These are phyloP conservation scores for Teinopalpus imperialis DNA, from an alignment of 2,888 invertebrate genomes.

Conservation along the genomic window DNA sequence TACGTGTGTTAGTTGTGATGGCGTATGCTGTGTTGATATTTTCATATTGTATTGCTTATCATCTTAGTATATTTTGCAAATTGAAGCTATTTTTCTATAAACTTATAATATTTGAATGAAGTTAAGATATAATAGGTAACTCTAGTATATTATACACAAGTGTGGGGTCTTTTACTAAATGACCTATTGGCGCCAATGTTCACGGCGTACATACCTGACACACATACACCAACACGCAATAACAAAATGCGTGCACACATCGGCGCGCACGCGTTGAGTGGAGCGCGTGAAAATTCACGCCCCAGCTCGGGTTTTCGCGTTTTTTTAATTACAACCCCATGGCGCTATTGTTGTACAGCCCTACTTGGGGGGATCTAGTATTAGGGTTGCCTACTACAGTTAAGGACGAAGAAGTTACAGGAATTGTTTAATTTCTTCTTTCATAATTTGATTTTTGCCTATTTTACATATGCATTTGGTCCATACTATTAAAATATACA, in stretches of 20 bases:
- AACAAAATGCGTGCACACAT: constrained; percentile 26
- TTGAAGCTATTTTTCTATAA: too few species aligned
- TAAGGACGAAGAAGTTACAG: constrained; percentile 1
- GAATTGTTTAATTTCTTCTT: too few species aligned
- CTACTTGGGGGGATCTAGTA: constrained; percentile 58
- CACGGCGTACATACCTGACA: constrained; percentile 15
- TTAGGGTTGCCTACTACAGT: constrained; percentile 48
- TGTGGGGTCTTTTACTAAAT: constrained; percentile 1
- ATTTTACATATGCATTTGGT: too few species aligned
- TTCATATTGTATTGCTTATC: too few species aligned
- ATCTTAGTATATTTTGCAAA: too few species aligned
- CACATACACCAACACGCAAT: constrained; percentile 21
- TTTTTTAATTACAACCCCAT: constrained; percentile 77
- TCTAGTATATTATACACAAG: too few species aligned
- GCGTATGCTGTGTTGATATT: too few species aligned
- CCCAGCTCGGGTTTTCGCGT: constrained; percentile 55
- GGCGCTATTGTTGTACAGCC: constrained; percentile 68
- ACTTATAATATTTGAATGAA: too few species aligned
- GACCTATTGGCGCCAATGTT: constrained; percentile 6
- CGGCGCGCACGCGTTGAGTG: constrained; percentile 42
- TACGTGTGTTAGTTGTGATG: too few species aligned
- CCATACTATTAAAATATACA: too few species aligned
- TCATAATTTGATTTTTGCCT: too few species aligned
- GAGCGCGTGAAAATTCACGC: constrained; percentile 76
- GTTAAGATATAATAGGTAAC: too few species aligned